A percentile compares a stretch with the other conserved stretches of the same genome.
Conservation (phyloP, 2,797 vertebrate genomes). For the Rhabdophis nuchalis region DNA sequence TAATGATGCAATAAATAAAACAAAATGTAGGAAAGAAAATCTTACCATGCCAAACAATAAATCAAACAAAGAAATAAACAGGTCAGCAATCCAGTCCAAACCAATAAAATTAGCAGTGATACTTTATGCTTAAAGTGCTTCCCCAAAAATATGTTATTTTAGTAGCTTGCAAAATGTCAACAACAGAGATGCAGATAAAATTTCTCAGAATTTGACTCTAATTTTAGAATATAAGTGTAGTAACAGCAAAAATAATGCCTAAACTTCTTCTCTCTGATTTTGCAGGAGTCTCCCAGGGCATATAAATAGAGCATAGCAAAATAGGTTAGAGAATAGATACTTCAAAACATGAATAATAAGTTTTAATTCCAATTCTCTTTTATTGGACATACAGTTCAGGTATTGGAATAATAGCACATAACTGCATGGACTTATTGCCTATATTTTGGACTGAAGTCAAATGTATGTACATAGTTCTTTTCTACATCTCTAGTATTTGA, state of each 20-base stretch:
- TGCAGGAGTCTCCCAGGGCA: background rate
- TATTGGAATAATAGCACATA: background rate
- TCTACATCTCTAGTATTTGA: background rate
- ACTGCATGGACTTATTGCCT: background rate
- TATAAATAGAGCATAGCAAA: background rate
- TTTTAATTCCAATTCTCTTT: background rate
- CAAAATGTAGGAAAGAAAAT: background rate
- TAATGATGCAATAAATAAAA: background rate
- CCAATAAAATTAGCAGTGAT: background rate
- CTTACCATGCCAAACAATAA: background rate
- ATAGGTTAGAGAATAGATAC: background rate
- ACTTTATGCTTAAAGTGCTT: background rate
- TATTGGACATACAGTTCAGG: background rate
- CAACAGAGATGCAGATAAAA: background rate
- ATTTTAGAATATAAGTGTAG: background rate
- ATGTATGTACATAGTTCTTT: background rate
- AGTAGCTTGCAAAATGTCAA: background rate
- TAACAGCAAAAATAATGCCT: background rate
- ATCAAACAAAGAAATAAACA: background rate
- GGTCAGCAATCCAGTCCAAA: background rate
- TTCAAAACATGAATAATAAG: background rate
- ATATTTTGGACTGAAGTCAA: background rate
- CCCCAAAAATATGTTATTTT: background rate
- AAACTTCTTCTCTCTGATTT: background rate
- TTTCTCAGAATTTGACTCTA: background rate